These are phyloP conservation scores for Oncorhynchus clarkii DNA, from an alignment of 2,113 vertebrate species.

Conservation along the genomic window DNA sequence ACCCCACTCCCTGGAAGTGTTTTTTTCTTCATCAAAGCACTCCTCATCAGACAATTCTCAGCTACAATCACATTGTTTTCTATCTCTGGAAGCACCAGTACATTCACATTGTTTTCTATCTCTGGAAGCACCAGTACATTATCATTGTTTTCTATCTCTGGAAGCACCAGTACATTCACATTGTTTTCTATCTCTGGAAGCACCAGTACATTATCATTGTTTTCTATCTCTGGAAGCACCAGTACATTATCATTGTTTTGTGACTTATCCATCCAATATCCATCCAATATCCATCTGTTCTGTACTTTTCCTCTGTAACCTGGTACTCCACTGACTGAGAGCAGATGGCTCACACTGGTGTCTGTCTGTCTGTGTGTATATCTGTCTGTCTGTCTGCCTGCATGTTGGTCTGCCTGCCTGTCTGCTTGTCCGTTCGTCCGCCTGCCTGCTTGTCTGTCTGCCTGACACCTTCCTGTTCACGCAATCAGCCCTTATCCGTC, in stretches of 20 bases:
- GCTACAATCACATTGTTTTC: background rate
- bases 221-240: too few species aligned
- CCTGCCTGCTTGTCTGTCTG: too few species aligned
- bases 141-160: too few species aligned
- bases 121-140: too few species aligned
- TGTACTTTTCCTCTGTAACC: conserved; percentile 24
- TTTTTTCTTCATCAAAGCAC: background rate
- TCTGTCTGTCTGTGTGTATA: conserved; percentile 33
- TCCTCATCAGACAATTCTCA: background rate
- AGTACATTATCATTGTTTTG: too few species aligned
- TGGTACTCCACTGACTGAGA: conserved; percentile 17
- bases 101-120: conserved; percentile 12
- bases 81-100: conserved; percentile 9
- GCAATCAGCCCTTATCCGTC: background rate
- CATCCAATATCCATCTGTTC: conserved; percentile 19
- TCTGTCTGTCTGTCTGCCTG: too few species aligned
- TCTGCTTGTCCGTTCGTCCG: too few species aligned
- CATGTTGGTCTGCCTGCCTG: too few species aligned
- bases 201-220: too few species aligned
- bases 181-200: too few species aligned
- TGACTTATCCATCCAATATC: background rate
- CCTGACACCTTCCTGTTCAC: conserved; percentile 8
- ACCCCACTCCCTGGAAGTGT: background rate
- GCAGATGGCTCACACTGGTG: conserved; percentile 39
- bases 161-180: too few species aligned